These are phyloP conservation scores for Distichodus sexfasciatus DNA, from an alignment of 2,797 vertebrate genomes.

Conservation along the genomic window DNA sequence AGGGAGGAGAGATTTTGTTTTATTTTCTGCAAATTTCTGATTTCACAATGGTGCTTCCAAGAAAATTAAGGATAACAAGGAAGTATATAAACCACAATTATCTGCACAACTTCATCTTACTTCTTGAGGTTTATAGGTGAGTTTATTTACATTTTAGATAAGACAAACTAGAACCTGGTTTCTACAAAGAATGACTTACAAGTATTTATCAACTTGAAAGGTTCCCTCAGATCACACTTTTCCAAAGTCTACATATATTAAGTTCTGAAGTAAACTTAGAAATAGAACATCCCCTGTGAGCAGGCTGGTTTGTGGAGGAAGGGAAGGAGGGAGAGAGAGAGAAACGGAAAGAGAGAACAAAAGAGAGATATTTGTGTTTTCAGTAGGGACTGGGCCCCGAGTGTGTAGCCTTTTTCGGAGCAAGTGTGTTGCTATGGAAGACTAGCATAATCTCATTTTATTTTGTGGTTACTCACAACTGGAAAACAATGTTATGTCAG, in stretches of 20 bases:
- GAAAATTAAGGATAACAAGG: neutral
- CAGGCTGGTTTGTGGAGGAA: neutral
- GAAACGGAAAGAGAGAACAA: neutral
- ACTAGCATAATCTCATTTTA: slow-evolving; percentile 34
- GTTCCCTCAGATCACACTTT: neutral
- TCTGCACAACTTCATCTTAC: neutral
- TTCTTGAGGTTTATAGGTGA: neutral
- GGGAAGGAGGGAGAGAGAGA: neutral
- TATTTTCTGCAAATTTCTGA: neutral
- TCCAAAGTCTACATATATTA: neutral
- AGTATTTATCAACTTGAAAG: slow-evolving; percentile 7
- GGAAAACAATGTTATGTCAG: slow-evolving; percentile 22
- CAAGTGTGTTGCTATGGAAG: slow-evolving; percentile 43
- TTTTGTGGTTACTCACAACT: slow-evolving; percentile 39
- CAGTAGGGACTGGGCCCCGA: neutral
- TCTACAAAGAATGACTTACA: neutral
- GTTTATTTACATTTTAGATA: neutral
- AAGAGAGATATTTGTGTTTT: neutral
- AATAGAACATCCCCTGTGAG: neutral
- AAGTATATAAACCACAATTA: neutral
- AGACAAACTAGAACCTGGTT: neutral
- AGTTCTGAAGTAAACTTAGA: neutral
- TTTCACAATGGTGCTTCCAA: neutral
- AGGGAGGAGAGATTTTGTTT: no score
- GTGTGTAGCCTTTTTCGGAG: neutral